Conservation (phyloP, 2,113 vertebrate genomes). For the Poicephalus meyeri region DNA sequence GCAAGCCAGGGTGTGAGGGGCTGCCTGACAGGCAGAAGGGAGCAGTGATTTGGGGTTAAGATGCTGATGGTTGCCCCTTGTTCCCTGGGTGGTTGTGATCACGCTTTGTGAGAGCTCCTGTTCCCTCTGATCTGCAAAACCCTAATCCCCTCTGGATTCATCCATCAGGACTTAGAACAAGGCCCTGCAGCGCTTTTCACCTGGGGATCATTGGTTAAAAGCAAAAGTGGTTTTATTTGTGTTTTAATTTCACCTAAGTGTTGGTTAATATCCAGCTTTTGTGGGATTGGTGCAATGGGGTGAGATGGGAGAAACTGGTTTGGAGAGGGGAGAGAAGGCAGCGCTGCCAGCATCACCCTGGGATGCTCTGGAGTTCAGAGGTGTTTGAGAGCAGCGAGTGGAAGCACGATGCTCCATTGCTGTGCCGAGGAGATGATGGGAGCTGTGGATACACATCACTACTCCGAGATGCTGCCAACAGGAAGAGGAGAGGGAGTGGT, state of each 20-base stretch:
- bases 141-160: background rate
- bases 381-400: background rate
- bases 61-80: fast-evolving
- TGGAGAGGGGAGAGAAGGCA: background rate
- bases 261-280: background rate
- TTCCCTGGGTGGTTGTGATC: background rate
- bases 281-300: background rate
- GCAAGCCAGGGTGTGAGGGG: fast-evolving
- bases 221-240: background rate
- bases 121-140: background rate
- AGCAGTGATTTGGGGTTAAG: background rate
- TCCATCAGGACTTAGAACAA: background rate
- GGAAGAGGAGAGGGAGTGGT: background rate
- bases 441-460: fast-evolving
- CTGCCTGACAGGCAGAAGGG: background rate
- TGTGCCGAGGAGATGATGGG: fast-evolving
- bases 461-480: background rate
- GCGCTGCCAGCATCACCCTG: fast-evolving
- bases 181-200: background rate
- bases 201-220: background rate
- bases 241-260: background rate
- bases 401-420: fast-evolving
- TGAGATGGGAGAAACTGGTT: fast-evolving
- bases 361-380: background rate
- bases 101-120: fast-evolving